Base-by-base conservation (phyloP, 2,113 vertebrate genomes). In the Rhea pennata region DNA sequence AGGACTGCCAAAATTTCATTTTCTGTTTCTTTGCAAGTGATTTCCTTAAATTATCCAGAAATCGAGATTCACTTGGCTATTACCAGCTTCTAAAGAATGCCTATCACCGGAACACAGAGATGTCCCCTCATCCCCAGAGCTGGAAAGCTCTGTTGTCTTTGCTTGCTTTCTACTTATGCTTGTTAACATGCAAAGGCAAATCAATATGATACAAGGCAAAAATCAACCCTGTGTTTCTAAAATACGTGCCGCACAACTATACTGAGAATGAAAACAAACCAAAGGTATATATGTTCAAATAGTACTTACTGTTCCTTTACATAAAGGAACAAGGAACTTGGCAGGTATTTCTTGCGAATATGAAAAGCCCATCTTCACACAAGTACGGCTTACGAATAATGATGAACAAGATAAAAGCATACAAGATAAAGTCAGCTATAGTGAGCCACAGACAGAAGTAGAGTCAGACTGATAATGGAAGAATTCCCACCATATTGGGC, bases 251-350 rank as follows among this genome's bases (percentile, higher is more conserved):
- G 59, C 56, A 33, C 88, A 96, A 96, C 94, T 96, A 96, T 90
- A 87, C 54, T 31, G 72, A 89, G 84, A 92, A 87, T 84, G 87
- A 91, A 95, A 95, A 91, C 84, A 95, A 95, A 95, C 95, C 89
- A 95, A 91, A 91, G 75, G 59, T 73, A 87, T 89, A 13, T 74
- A 80, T 33, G 87, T 95, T 90, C 89, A 95, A 95, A 91, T 76
- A 87, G 71, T 51, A 96, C 73, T 92, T 95, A 95, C 89, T 92
- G 87, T 96, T 97, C 95, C 84, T 96, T 91, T 83, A 96, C 71
- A 93, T 90, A 96, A 93, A 92, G 89, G 72, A 96, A 97, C 82
- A 95, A 96, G 92, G 96, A 97, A 95, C 94, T 97, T 96, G 95
- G 89, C 95, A 96, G 75, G 69, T 90, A 92, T 81, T 93, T 96